Base-by-base conservation (phyloP, 2,888 invertebrate genomes). In the Globia sparganii region DNA sequence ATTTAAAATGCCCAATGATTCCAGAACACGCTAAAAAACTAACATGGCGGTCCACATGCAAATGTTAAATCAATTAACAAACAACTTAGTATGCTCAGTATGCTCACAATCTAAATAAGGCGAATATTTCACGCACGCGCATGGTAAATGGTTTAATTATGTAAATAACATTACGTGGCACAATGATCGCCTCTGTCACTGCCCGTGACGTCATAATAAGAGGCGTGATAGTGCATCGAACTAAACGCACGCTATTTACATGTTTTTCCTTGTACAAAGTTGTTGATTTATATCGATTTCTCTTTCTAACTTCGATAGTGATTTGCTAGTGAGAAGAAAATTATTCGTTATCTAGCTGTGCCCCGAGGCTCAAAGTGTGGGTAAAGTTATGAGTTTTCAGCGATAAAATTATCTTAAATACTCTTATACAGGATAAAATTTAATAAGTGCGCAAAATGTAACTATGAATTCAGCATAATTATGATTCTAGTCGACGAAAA, bases 271-370 rank as follows among this genome's bases (percentile, higher is more conserved):
- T 37, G 56, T 53, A 49, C 25, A 28, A 67, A 79, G 49, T 66
- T 13, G 61, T 28, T 82, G 77, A 86, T 86, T 85, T 76, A 87
- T 85, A 70, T 58, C 64, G 77, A 67, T 86, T 85, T 86, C 86
- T 86, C 72, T 81, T 77, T 70, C 25, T 56, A 62, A 75, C 81
- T 64, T 81, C 71, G 46, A 75, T 72, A 69, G 56, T 72, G 59
- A 81, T 85, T 75, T 81, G 70, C 31, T 34, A 53, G 34, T 78
- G 66, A 67, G 79, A 84, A 83, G 83, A 79, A 77, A 76, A 58
- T 66, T 49, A 40, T 77, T 59, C n/a, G 79, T 58, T 28, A 25
- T 8, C 15, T 64, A 34, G 18, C 1, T 68, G n/a, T 67, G 28
- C 31, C 28, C 64, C 15, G 64, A 13, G 34, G 53, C 21, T 80